Evolutionary conservation across 1,140 invertebrate species (phyloP), one percentile per base, ranked within the genome.

Genomic region (Camponotus floridanus): DNA sequence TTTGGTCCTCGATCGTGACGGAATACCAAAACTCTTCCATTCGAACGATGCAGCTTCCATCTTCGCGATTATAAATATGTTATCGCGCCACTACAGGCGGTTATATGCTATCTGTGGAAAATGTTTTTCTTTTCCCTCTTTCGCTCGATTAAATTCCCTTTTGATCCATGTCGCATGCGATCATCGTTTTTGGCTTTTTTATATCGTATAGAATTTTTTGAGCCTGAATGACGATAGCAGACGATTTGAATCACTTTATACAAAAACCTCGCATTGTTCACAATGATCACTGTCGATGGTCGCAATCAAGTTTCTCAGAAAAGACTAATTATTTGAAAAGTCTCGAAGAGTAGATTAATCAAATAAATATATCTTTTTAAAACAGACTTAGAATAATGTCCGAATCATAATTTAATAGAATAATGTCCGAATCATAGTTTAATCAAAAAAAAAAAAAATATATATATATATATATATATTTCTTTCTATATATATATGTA

Each of bases 1-100:
- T 83, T 73, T 83, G 79, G 55, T 83, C 79, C 79, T 83, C 79
- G 21, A 83, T 83, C 68, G 68, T 83, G 79, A 73, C 31, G 11
- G 31, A 83, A 83, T 83, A 48, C 8, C 55, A 73, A 73, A 73
- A 59, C 26, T 71, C 36, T 71, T 6, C 5, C 65, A 39, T 81
- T 57, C 26, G 39, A 55, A 70, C 48, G 67, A 83, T 57, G 39
- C 42, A 83, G 31, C 68, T 74, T 62, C 42, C 36, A 31, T 42
- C 51, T 42, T 57, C 68, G 67, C 36, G 51, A 9, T 80, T 18
- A 9, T 70, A 26, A 70, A 31, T 13, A 4, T 80, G 5, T 55
- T 51, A 13, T 42, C 48, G 13, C 36, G 61, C 45, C 11, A 26
- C 13, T 26, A 13, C 31, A 59, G 36, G 15, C 21, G 45, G 5